phyloP scores from a whole-genome alignment of 1,140 invertebrate genomes.

The Zaprionus kolodkinae region DNA sequence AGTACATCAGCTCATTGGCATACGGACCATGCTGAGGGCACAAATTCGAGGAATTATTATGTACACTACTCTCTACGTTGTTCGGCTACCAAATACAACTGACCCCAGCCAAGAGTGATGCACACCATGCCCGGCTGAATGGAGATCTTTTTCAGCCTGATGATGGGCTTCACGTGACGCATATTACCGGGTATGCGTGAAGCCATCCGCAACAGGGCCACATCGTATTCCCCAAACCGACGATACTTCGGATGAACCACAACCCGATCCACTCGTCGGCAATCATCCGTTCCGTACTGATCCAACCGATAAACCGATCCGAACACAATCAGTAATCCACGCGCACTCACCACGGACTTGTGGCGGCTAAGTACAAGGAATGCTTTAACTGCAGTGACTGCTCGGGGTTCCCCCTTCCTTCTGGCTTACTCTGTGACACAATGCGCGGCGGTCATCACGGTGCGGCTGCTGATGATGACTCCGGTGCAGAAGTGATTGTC shows the following conservation, averaged over 20 bases:
- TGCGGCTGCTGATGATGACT: slow-evolving; percentile 53
- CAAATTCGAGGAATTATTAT: background rate
- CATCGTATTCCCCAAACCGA: slow-evolving; percentile 45
- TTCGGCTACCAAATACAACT: slow-evolving; percentile 49
- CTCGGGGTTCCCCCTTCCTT: background rate
- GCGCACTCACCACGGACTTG: slow-evolving; percentile 52
- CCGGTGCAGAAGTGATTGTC: slow-evolving; percentile 69
- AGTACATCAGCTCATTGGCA: slow-evolving; percentile 45
- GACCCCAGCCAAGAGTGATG: slow-evolving; percentile 61
- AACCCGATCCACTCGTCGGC: slow-evolving; percentile 27
- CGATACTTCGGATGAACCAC: slow-evolving; percentile 50
- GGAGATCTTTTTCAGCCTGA: background rate
- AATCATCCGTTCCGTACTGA: background rate
- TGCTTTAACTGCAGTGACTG: background rate
- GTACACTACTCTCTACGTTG: background rate
- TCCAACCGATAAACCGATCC: slow-evolving; percentile 14
- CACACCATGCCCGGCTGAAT: background rate
- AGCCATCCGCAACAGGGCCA: slow-evolving; percentile 42
- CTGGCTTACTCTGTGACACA: slow-evolving; percentile 62
- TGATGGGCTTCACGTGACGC: slow-evolving; percentile 29
- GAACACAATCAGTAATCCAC: slow-evolving; percentile 46
- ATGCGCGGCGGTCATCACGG: slow-evolving; percentile 61
- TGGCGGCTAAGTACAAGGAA: slow-evolving; percentile 28
- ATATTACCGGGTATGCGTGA: slow-evolving; percentile 31
- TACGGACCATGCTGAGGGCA: slow-evolving; percentile 59